Conservation (phyloP, 2,888 invertebrate species). For the Rhamnusium bicolor region DNA sequence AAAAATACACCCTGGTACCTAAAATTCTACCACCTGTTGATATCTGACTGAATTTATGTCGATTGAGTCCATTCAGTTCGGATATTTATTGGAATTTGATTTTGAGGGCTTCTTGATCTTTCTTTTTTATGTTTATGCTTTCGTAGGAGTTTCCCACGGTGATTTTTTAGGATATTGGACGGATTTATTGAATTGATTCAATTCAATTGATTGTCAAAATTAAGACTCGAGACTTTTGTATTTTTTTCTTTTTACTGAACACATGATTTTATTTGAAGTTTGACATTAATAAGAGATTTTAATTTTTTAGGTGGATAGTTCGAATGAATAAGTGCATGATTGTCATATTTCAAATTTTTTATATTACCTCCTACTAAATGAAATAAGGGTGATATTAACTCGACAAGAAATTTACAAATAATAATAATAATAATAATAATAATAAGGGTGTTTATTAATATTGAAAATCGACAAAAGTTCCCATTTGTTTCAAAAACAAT, state of each 20-base stretch:
- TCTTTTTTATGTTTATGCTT: constrained; percentile 40
- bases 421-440: too few species aligned
- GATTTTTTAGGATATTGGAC: constrained; percentile 40
- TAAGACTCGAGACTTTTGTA: constrained; percentile 26
- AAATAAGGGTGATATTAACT: too few species aligned
- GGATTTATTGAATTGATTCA: constrained; percentile 42
- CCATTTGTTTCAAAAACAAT: too few species aligned
- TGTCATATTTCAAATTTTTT: too few species aligned
- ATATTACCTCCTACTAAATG: too few species aligned
- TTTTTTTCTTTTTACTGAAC: constrained; percentile 1
- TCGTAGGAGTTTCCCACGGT: constrained; percentile 55
- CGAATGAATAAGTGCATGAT: neutral
- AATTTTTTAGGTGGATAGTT: neutral
- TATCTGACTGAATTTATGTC: constrained; percentile 55
- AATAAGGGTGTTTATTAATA: too few species aligned
- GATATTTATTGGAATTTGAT: constrained; percentile 61
- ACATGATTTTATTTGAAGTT: neutral
- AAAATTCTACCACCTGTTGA: constrained; percentile 60
- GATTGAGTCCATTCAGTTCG: constrained; percentile 56
- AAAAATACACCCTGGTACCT: constrained; percentile 50
- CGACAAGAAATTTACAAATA: too few species aligned
- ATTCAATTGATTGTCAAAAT: constrained; percentile 15
- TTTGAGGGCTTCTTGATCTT: constrained; percentile 47
- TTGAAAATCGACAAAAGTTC: too few species aligned
- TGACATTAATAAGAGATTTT: neutral